Conservation (phyloP, 2,113 vertebrate genomes). For the Hemicordylus capensis region DNA sequence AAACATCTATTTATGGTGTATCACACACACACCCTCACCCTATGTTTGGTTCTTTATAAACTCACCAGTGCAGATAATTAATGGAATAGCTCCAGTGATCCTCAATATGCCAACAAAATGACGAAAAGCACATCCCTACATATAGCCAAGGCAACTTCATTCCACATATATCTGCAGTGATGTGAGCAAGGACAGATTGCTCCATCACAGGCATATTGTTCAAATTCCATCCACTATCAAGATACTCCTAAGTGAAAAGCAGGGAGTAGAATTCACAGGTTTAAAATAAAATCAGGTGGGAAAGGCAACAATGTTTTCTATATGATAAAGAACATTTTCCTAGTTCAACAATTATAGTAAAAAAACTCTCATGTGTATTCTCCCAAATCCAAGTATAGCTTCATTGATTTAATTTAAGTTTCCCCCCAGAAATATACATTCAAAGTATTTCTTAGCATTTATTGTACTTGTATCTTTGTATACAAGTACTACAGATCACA, state of each 20-base stretch:
- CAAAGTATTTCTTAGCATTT: not conserved
- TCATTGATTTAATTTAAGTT: too few species aligned
- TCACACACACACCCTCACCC: too few species aligned
- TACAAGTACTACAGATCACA: not conserved
- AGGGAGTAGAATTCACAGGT: not conserved
- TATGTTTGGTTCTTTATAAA: slow-evolving; percentile 4
- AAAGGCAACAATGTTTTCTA: not conserved
- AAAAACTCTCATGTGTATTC: not conserved
- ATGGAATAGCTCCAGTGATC: slow-evolving; percentile 99
- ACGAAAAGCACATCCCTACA: slow-evolving; percentile 99
- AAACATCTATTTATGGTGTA: not conserved
- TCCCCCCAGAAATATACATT: not conserved
- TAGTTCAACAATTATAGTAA: not conserved
- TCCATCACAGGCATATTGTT: slow-evolving; percentile 99
- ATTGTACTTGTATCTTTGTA: not conserved
- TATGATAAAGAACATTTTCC: not conserved
- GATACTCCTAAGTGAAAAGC: slow-evolving; percentile 84
- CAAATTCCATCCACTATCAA: slow-evolving; percentile 96
- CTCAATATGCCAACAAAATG: slow-evolving; percentile 99
- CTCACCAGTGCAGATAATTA: slow-evolving; percentile 98
- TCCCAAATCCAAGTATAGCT: not conserved
- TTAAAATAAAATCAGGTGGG: not conserved
- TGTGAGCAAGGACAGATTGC: slow-evolving; percentile 94
- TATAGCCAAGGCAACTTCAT: slow-evolving; percentile 99
- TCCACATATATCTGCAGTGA: slow-evolving; percentile 97